These are phyloP conservation scores for Florisuga fusca DNA, from an alignment of 2,797 vertebrate genomes.

Conservation along the genomic window DNA sequence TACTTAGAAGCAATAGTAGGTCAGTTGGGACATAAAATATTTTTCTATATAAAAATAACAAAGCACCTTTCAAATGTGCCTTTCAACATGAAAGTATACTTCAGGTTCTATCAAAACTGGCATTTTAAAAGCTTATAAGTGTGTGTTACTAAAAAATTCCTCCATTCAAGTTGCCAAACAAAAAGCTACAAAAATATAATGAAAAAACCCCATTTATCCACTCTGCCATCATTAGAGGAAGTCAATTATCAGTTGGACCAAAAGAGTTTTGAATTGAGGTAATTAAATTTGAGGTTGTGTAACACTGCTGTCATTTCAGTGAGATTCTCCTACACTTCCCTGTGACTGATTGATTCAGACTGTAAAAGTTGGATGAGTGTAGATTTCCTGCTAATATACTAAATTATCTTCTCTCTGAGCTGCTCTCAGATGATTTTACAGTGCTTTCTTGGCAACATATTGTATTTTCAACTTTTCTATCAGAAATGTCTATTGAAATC, in stretches of 20 bases:
- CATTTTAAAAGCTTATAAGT: constrained; percentile 22
- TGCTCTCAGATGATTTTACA: not conserved
- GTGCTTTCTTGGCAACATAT: not conserved
- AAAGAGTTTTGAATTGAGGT: constrained; percentile 20
- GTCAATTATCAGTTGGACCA: constrained; percentile 3
- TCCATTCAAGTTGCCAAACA: not conserved
- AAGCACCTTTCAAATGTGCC: not conserved
- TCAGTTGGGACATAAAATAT: not conserved
- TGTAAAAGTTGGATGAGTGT: not conserved
- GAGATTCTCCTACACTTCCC: not conserved
- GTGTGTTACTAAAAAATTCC: not conserved
- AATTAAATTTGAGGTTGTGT: constrained; percentile 44
- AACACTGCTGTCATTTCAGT: constrained; percentile 7
- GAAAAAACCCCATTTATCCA: not conserved
- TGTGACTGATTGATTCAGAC: not conserved
- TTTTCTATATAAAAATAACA: not conserved
- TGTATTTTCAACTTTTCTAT: not conserved
- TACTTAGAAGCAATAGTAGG: not conserved
- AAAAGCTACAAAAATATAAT: not conserved
- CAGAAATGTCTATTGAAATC: not conserved
- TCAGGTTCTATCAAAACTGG: constrained; percentile 1
- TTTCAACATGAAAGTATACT: not conserved
- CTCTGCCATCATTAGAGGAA: not conserved
- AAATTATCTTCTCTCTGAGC: not conserved
- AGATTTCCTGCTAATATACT: not conserved